Conservation (phyloP, 53 echinoderm and acorn worm genomes). For the Paracentrotus lividus region DNA sequence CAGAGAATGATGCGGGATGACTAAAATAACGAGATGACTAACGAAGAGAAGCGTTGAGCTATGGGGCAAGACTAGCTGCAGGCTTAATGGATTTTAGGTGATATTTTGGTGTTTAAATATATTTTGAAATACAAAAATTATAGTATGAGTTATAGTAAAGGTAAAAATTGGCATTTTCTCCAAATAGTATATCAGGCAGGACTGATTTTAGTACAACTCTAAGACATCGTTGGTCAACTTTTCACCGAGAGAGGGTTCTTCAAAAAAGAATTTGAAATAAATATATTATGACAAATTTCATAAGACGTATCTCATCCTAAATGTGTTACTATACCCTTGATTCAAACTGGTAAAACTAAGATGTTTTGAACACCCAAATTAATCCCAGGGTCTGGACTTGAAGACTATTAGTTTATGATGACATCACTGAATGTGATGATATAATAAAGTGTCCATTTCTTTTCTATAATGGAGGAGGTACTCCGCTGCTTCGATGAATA, state of each 20-base stretch:
- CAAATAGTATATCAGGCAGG: background rate
- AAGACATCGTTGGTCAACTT: background rate
- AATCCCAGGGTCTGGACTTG: background rate
- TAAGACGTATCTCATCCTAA: background rate
- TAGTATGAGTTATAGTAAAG: background rate
- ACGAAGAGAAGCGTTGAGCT: background rate
- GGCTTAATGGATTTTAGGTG: too few species aligned
- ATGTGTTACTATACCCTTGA: background rate
- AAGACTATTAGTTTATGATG: background rate
- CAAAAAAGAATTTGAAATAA: background rate
- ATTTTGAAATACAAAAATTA: background rate
- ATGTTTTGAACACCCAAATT: background rate
- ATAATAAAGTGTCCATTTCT: slow-evolving; percentile 57
- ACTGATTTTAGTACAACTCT: background rate
- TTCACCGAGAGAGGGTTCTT: background rate
- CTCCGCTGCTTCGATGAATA: slow-evolving; percentile 37
- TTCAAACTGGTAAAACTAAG: background rate
- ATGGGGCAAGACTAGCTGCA: background rate
- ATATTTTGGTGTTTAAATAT: too few species aligned
- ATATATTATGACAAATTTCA: background rate
- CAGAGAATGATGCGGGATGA: background rate
- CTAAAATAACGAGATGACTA: slow-evolving; percentile 49
- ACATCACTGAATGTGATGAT: slow-evolving; percentile 43
- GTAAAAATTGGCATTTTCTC: background rate
- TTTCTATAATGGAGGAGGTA: background rate